Percentiles rank a stretch among this genome's conserved stretches.
Evolutionary conservation across 2,888 invertebrate species (phyloP).

Genomic region (Stramonita haemastoma): DNA sequence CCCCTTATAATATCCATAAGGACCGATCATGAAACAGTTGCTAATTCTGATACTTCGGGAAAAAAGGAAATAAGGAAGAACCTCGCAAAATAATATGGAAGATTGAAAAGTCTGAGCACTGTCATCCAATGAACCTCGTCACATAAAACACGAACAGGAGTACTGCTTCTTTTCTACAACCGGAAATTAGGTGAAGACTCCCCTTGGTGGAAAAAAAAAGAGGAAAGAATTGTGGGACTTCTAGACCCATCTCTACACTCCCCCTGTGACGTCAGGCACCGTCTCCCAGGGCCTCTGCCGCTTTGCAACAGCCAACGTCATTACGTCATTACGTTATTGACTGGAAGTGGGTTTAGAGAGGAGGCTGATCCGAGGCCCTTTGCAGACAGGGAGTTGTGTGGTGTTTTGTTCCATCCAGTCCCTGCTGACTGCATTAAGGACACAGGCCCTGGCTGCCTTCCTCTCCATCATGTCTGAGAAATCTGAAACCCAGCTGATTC

Average conservation of each 20-base stretch:
- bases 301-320: conserved; percentile 35
- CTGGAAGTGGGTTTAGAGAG: conserved; percentile 40
- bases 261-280: neutral
- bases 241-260: neutral
- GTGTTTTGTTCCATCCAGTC: neutral
- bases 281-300: conserved; percentile 7
- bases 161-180: conserved; percentile 16
- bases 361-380: no score
- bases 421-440: neutral
- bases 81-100: conserved; percentile 34
- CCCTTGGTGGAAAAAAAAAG: neutral
- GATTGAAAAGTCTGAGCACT: conserved; percentile 40
- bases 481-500: neutral
- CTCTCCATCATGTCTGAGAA: neutral
- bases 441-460: neutral
- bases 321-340: conserved; percentile 31
- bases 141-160: conserved; percentile 26
- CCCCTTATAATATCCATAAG: no score
- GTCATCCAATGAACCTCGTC: conserved; percentile 33
- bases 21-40: no score
- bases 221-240: conserved; percentile 19
- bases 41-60: no score
- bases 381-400: no score
- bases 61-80: neutral
- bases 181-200: conserved; percentile 36